Conservation (phyloP, 2,888 invertebrate species). For the Dicyrtomina minuta region DNA sequence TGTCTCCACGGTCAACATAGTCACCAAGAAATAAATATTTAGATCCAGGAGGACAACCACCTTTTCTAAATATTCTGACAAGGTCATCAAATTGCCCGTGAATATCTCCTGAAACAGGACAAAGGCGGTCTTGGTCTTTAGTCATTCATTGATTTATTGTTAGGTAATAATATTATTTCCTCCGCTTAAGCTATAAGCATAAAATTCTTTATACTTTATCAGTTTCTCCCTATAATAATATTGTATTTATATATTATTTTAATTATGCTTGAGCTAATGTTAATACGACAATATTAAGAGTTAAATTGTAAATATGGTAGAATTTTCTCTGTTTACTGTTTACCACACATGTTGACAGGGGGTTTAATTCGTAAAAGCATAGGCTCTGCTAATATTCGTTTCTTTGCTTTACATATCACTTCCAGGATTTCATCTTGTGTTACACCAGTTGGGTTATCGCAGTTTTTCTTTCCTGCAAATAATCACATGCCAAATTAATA, state of each 20-base stretch:
- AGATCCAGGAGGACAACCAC: slow-evolving; percentile 8
- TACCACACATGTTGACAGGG: slow-evolving; percentile 23
- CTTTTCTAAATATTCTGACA: slow-evolving; percentile 5
- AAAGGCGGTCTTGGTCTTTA: too few relatives aligned
- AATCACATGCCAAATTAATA: too few relatives aligned
- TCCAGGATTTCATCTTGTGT: background rate
- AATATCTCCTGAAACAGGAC: slow-evolving; percentile 23
- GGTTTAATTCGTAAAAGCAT: slow-evolving; percentile 10
- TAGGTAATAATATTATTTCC: too few relatives aligned
- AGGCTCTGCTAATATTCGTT: slow-evolving; percentile 11
- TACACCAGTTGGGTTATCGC: background rate
- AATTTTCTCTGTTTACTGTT: too few relatives aligned
- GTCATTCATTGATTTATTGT: too few relatives aligned
- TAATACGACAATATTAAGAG: too few relatives aligned
- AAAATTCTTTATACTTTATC: too few relatives aligned
- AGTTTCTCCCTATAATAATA: too few relatives aligned
- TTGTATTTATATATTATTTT: too few relatives aligned
- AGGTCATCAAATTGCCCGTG: slow-evolving; percentile 32
- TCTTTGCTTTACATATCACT: slow-evolving; percentile 9
- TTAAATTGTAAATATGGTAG: too few relatives aligned
- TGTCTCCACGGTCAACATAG: slow-evolving; percentile 30
- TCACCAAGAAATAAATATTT: slow-evolving; percentile 33
- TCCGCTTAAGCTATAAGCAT: background rate
- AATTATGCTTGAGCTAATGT: too few relatives aligned
- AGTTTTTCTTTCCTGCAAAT: background rate